A percentile compares a stretch with the other conserved stretches of the same genome.
Evolutionary conservation across 2,888 invertebrate species (phyloP).

Genomic region (Chrysolina americana): DNA sequence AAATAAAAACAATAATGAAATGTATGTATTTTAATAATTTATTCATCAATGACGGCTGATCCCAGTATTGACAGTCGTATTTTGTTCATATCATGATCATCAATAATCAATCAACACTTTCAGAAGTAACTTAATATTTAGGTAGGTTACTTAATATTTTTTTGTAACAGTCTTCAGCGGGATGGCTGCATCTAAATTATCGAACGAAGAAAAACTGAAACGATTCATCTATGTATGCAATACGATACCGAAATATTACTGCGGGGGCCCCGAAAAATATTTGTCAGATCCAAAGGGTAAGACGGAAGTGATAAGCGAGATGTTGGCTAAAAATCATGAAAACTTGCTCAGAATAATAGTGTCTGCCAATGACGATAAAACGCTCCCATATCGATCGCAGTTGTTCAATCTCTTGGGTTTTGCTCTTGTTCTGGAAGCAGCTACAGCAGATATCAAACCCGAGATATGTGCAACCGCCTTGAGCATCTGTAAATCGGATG

Average conservation of each 20-base stretch:
- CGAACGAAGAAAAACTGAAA: constrained; percentile 57
- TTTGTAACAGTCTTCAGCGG: neutral
- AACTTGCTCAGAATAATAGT: constrained; percentile 54
- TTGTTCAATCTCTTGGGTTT: constrained; percentile 59
- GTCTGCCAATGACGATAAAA: constrained; percentile 55
- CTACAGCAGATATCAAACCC: constrained; percentile 47
- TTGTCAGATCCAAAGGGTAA: constrained; percentile 29
- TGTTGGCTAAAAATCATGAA: constrained; percentile 37
- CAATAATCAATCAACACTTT: too few relatives aligned
- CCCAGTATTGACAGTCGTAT: too few relatives aligned
- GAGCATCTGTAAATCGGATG: constrained; percentile 76
- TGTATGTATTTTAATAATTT: too few relatives aligned
- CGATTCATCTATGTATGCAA: constrained; percentile 60
- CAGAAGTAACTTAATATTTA: too few relatives aligned
- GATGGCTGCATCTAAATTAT: constrained; percentile 47
- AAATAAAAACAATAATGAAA: too few relatives aligned
- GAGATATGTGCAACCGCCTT: constrained; percentile 50
- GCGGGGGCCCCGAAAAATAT: constrained; percentile 60
- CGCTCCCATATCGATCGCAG: constrained; percentile 55
- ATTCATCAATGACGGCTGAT: too few relatives aligned
- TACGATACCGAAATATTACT: constrained; percentile 55
- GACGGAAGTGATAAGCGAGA: constrained; percentile 38
- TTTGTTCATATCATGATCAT: too few relatives aligned
- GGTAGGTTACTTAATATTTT: neutral
- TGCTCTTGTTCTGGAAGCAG: constrained; percentile 39